Evolutionary conservation across 2,888 invertebrate genomes (phyloP), one percentile per base, ranked within the genome.

Genomic region (Drosophila sordidapex): DNA sequence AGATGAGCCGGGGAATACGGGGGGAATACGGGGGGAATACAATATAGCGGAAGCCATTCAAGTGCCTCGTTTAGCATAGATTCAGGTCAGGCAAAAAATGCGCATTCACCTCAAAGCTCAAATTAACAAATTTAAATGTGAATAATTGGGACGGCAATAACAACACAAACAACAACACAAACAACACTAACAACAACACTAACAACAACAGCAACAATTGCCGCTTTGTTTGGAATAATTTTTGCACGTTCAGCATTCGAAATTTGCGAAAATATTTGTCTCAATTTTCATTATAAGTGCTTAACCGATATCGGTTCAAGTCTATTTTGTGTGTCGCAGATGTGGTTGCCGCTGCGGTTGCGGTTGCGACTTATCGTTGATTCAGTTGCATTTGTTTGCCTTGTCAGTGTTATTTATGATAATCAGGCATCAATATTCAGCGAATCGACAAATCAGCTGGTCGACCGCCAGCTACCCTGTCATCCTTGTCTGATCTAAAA

Each of bases 11-110:
- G 5, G 33, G 1, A 53, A 25, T 13, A 33, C 33, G 8, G 7
- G 0, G 31, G 31, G 31, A 31, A 31, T 10, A 33, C 33, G 33
- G 33, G 10, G 10, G 33, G 33, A 33, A 33, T 67, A 36, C 51
- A 27, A 21, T 40, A 48, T 54, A 27, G 18, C 31, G 33, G 54
- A 61, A 67, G 49, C 27, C 58, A 52, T 69, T 76, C 64, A 66
- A 79, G 70, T 72, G 72, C 31, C 58, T 59, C 64, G 74, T 70
- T 66, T 70, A 66, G 36, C 66, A 78, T 70, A 70, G 63, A 81
- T 70, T 74, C 52, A 60, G 70, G 66, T 75, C 68, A 58, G 36
- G 36, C 53, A 48, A 43, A 35, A 25, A 21, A 43, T 51, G 25
- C 68, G 35, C 43, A 57, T 74, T 53, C 29, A 59, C 11, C 58